phyloP scores from a whole-genome alignment of 2,888 invertebrate genomes.

The Caenorhabditis panamensis region DNA sequence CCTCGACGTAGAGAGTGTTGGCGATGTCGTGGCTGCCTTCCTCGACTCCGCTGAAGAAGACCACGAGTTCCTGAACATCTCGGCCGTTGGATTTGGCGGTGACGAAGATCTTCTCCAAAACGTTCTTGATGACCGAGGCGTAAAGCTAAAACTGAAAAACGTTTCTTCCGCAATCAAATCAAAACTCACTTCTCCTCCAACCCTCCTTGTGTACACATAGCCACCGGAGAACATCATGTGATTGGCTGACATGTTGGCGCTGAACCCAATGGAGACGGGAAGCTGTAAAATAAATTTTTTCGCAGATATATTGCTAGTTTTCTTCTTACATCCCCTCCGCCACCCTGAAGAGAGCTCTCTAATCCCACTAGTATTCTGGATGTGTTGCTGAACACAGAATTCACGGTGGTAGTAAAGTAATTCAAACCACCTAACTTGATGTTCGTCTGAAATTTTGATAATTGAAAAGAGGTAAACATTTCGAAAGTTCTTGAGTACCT shows the following conservation, averaged over 20 bases:
- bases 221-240: slow-evolving; percentile 4
- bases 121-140: slow-evolving; percentile 5
- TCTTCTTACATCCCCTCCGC: not conserved
- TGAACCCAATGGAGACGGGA: slow-evolving; percentile 12
- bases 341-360: slow-evolving; percentile 16
- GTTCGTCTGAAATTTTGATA: slow-evolving; percentile 17
- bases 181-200: slow-evolving; percentile 10
- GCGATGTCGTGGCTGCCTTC: slow-evolving; percentile 42
- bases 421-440: slow-evolving; percentile 51
- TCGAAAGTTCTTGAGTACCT: too few relatives aligned
- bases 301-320: not conserved
- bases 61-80: slow-evolving; percentile 1
- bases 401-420: not conserved
- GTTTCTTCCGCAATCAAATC: slow-evolving; percentile 23
- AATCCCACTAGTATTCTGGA: slow-evolving; percentile 23
- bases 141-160: slow-evolving; percentile 3
- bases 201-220: not conserved
- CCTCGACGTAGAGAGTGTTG: slow-evolving; percentile 23
- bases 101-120: not conserved
- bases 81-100: not conserved
- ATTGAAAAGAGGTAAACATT: not conserved
- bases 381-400: not conserved
- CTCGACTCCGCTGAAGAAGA: slow-evolving; percentile 57
- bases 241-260: slow-evolving; percentile 6
- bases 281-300: not conserved